A percentile compares a stretch with the other conserved stretches of the same genome.
phyloP scores from a whole-genome alignment of 2,888 invertebrate genomes.

The Drosophila siamana region DNA sequence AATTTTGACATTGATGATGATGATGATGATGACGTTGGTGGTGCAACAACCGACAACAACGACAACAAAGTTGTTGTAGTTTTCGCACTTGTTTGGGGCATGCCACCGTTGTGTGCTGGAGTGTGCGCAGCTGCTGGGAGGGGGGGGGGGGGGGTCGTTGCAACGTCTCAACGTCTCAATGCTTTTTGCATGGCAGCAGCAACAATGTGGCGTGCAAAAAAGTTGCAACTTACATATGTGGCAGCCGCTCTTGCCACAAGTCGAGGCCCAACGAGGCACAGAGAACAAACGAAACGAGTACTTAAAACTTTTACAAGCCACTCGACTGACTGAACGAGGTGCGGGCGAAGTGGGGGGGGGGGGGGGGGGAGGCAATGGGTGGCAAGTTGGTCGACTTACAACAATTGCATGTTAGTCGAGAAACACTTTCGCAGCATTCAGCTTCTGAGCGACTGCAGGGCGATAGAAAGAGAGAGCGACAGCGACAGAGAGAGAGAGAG shows the following conservation, averaged over 20 bases:
- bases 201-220: constrained; percentile 66
- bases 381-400: constrained; percentile 24
- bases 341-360: background rate
- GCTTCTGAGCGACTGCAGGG: constrained; percentile 34
- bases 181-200: constrained; percentile 51
- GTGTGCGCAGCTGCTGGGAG: constrained; percentile 37
- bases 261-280: constrained; percentile 32
- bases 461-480: background rate
- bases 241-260: constrained; percentile 49
- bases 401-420: constrained; percentile 63
- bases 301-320: constrained; percentile 78
- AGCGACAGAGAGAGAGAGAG: background rate
- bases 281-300: constrained; percentile 64
- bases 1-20: constrained; percentile 78
- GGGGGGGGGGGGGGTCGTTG: no score
- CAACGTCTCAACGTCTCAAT: constrained; percentile 40
- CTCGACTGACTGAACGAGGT: constrained; percentile 25
- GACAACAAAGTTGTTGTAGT: constrained; percentile 46
- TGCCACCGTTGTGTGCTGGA: constrained; percentile 21
- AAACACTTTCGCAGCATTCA: constrained; percentile 67
- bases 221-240: constrained; percentile 75
- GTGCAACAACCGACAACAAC: constrained; percentile 41
- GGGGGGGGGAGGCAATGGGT: background rate
- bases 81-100: constrained; percentile 54
- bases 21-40: constrained; percentile 28